Conservation (phyloP, 1,140 invertebrate genomes). For the Palaemon carinicauda region DNA sequence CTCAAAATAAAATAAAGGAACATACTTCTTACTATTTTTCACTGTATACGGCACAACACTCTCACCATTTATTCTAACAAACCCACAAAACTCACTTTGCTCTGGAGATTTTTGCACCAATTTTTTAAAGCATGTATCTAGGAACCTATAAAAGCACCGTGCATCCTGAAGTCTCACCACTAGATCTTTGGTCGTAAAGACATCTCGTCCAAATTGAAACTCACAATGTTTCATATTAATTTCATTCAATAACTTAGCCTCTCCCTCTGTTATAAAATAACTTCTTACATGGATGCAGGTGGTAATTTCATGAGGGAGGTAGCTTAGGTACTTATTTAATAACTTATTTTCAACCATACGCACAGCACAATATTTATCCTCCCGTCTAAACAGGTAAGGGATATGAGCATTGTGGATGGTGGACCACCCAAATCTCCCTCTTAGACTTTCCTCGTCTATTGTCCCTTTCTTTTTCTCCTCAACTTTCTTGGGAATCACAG, state of each 20-base stretch:
- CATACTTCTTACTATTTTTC: slow-evolving; percentile 79
- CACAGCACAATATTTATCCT: slow-evolving; percentile 87
- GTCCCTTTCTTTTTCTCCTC: slow-evolving; percentile 55
- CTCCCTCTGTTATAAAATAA: slow-evolving; percentile 91
- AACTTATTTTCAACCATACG: slow-evolving; percentile 89
- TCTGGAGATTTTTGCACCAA: slow-evolving; percentile 69
- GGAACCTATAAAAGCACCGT: slow-evolving; percentile 88
- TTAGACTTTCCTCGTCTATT: slow-evolving; percentile 79
- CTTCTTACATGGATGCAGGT: slow-evolving; percentile 87
- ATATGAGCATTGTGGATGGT: slow-evolving; percentile 84
- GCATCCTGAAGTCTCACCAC: slow-evolving; percentile 88
- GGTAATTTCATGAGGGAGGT: slow-evolving; percentile 63
- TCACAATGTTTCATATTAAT: slow-evolving; percentile 94
- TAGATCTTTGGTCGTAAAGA: slow-evolving; percentile 89
- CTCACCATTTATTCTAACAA: slow-evolving; percentile 92
- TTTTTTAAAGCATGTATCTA: slow-evolving; percentile 87
- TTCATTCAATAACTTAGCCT: slow-evolving; percentile 89
- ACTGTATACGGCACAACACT: slow-evolving; percentile 92
- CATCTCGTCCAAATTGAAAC: slow-evolving; percentile 84
- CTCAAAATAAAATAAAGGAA: slow-evolving; percentile 94
- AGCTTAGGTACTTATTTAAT: slow-evolving; percentile 73
- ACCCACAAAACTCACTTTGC: slow-evolving; percentile 84
- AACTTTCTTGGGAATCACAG: slow-evolving; percentile 53
- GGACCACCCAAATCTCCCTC: slow-evolving; percentile 89
- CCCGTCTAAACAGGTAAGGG: slow-evolving; percentile 84